These are phyloP conservation scores for Marisa cornuarietis DNA, from an alignment of 1,140 invertebrate species.

Conservation along the genomic window DNA sequence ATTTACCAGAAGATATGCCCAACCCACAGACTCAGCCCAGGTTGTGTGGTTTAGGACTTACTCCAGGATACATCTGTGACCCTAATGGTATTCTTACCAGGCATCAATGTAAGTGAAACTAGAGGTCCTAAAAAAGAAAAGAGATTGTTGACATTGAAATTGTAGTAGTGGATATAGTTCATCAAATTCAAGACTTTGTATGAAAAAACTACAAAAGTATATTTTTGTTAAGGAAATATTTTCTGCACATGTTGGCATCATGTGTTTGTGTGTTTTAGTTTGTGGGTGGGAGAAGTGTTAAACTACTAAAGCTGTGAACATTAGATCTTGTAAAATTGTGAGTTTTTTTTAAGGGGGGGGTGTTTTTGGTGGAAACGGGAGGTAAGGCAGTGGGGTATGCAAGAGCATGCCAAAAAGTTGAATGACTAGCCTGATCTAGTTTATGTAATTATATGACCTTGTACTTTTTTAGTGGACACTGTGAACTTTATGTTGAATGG, in stretches of 20 bases:
- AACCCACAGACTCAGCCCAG: slow-evolving; percentile 32
- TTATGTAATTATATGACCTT: background rate
- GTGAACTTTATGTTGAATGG: slow-evolving; percentile 42
- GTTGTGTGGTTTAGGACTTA: slow-evolving; percentile 32
- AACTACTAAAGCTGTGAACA: no score
- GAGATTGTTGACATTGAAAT: background rate
- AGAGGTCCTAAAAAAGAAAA: background rate
- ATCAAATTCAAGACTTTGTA: no score
- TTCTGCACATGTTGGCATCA: background rate
- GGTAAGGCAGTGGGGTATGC: background rate
- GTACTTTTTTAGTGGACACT: slow-evolving; percentile 30
- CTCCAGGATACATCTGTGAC: slow-evolving; percentile 39
- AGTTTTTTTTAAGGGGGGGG: no score
- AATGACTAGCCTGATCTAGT: background rate
- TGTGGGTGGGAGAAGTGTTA: no score
- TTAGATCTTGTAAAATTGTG: background rate
- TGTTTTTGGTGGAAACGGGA: background rate
- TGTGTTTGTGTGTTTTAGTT: background rate
- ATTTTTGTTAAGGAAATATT: background rate
- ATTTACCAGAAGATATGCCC: slow-evolving; percentile 35
- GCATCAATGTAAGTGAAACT: slow-evolving; percentile 32
- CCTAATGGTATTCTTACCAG: slow-evolving; percentile 38
- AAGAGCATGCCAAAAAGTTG: no score
- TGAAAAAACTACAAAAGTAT: no score
- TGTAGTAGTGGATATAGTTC: no score